Conservation (phyloP, 2,113 vertebrate species). For the Gadus chalcogrammus region DNA sequence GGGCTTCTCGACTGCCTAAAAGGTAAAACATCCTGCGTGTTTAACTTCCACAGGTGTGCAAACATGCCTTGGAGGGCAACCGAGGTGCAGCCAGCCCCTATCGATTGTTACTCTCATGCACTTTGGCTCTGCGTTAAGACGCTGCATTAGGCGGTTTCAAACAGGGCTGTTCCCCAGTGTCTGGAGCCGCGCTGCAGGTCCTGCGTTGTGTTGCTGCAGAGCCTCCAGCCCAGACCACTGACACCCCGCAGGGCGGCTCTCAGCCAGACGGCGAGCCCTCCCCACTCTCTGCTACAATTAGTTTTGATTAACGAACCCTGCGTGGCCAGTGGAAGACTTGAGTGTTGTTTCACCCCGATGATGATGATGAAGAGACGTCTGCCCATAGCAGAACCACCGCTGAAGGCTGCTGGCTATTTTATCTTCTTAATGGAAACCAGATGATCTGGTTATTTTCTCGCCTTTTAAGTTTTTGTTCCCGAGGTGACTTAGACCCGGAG, state of each 20-base stretch:
- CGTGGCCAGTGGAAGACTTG: slow-evolving; percentile 91
- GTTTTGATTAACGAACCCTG: slow-evolving; percentile 97
- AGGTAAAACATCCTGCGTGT: too few relatives aligned
- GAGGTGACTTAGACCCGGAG: slow-evolving; percentile 57
- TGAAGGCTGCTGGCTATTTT: slow-evolving; percentile 98
- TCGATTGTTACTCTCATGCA: too few relatives aligned
- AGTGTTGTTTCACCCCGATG: slow-evolving; percentile 91
- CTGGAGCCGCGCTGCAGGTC: too few relatives aligned
- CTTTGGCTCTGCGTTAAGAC: too few relatives aligned
- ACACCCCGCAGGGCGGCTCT: neutral
- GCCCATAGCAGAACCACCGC: slow-evolving; percentile 91
- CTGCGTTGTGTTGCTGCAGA: too few relatives aligned
- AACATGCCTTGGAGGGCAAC: too few relatives aligned
- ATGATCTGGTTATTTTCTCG: slow-evolving; percentile 79
- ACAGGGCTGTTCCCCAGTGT: too few relatives aligned
- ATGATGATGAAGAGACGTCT: slow-evolving; percentile 97
- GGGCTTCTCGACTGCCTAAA: too few relatives aligned
- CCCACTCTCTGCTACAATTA: slow-evolving; percentile 83
- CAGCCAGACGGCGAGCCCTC: neutral
- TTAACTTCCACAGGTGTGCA: too few relatives aligned
- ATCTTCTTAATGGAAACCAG: slow-evolving; percentile 99
- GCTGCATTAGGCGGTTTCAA: too few relatives aligned
- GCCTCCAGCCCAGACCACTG: too few relatives aligned
- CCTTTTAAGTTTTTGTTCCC: slow-evolving; percentile 75
- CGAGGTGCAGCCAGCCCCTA: too few relatives aligned